Conservation (phyloP, 2,113 vertebrate genomes). For the Eptatretus burgeri region DNA sequence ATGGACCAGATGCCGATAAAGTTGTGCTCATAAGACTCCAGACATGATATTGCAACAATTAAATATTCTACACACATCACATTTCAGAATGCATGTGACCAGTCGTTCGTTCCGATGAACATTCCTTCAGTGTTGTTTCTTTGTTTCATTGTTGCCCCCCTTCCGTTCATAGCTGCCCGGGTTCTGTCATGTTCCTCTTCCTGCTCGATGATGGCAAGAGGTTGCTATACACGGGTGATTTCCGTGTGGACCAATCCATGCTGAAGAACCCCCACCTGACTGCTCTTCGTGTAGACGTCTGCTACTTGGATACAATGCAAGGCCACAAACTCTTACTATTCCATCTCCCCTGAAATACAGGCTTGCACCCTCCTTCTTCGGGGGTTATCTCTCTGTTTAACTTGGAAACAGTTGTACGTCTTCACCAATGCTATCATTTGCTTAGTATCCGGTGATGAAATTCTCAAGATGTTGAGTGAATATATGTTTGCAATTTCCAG, state of each 20-base stretch:
- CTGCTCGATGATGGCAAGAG: neutral
- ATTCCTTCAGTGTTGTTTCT: neutral
- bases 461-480: too few species aligned
- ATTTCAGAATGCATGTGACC: neutral
- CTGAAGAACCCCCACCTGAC: neutral
- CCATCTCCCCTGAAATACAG: too few species aligned
- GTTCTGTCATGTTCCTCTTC: constrained; percentile 2
- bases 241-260: neutral
- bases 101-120: neutral
- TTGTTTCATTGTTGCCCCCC: neutral
- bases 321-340: neutral
- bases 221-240: neutral
- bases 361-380: too few species aligned
- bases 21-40: neutral
- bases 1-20: neutral
- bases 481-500: too few species aligned
- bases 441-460: too few species aligned
- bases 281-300: neutral
- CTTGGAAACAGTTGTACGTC: too few species aligned
- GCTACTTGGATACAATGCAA: constrained; percentile 3
- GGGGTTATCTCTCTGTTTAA: too few species aligned
- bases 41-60: neutral
- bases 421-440: too few species aligned
- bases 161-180: neutral
- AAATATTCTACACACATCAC: neutral